phyloP scores from a whole-genome alignment of 2,113 vertebrate genomes.

The Hippocampus guttulatus region DNA sequence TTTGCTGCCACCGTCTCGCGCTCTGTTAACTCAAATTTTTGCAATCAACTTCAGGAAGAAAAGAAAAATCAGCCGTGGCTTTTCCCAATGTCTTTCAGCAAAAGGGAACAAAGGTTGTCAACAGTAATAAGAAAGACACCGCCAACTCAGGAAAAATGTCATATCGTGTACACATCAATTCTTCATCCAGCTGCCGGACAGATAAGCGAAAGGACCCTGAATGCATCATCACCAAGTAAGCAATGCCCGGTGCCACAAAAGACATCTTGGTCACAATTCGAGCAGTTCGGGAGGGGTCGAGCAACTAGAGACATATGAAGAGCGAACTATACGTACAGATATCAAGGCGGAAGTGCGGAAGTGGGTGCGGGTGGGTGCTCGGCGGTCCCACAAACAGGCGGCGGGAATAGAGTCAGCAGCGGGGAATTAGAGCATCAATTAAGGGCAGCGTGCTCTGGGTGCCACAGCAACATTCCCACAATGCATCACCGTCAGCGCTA shows the following conservation, averaged over 20 bases:
- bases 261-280: background rate
- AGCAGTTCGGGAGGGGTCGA: background rate
- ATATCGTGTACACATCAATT: too few species aligned
- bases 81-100: background rate
- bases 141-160: too few species aligned
- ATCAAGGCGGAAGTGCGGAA: background rate
- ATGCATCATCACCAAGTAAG: background rate
- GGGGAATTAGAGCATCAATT: slow-evolving; percentile 75
- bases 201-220: background rate
- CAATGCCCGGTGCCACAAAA: background rate
- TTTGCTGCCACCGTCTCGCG: too few species aligned
- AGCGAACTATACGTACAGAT: slow-evolving; percentile 23
- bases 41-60: too few species aligned
- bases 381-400: slow-evolving; percentile 57
- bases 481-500: slow-evolving; percentile 40
- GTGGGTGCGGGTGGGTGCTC: slow-evolving; percentile 1
- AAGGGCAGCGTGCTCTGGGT: slow-evolving; percentile 68
- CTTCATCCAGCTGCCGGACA: background rate
- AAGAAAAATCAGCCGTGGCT: too few species aligned
- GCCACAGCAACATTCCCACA: slow-evolving; percentile 59
- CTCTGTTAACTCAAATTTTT: too few species aligned
- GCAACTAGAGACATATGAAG: background rate
- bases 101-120: background rate
- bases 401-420: slow-evolving; percentile 58
- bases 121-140: background rate